Evolutionary conservation across 1,140 invertebrate genomes (phyloP), one percentile per base, ranked within the genome.

Genomic region (Heliconius nattereri): DNA sequence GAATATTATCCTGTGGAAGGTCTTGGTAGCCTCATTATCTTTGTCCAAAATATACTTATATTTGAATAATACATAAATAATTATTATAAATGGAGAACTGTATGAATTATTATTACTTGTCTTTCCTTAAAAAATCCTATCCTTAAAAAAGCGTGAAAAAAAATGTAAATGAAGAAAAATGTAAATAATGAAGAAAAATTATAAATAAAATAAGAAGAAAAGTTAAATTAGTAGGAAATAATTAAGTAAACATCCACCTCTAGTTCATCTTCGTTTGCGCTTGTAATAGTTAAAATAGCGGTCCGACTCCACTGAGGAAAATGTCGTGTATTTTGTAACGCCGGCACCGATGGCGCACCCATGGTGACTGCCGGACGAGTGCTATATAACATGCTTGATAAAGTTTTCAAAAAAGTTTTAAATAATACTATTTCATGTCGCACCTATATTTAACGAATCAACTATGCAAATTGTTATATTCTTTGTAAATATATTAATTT

Each of bases 241-340:
- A 71, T 71, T 32, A 37, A 72, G 20, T n/a, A 72, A 40, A 40
- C 23, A 37, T 26, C 23, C 23, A 75, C 73, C 60, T 75, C 85
- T 72, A 82, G 76, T 66, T 82, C 75, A 74, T 85, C 85, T 45
- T 85, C 84, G 52, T 40, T 73, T 71, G 70, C 70, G 75, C 80
- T 83, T 13, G 81, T 83, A n/a, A 86, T 83, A 29, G 86, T 87
- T 37, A 90, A 71, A 70, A 90, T 87, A 1, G 84, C 87, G 19
- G 88, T 89, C 76, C 84, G 83, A 70, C 87, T 89, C 89, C 90
- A 91, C 45, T 90, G 89, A 6, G 88, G 86, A 75, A 90, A 91
- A 76, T 89, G 84, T 40, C 88, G 80, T 8, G 84, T 71, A 49
- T 81, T 54, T 8, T 81, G 79, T 66, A 45, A 54, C 5, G 80